Conservation (phyloP, 1,140 invertebrate species). For the Hylaeus volcanicus region DNA sequence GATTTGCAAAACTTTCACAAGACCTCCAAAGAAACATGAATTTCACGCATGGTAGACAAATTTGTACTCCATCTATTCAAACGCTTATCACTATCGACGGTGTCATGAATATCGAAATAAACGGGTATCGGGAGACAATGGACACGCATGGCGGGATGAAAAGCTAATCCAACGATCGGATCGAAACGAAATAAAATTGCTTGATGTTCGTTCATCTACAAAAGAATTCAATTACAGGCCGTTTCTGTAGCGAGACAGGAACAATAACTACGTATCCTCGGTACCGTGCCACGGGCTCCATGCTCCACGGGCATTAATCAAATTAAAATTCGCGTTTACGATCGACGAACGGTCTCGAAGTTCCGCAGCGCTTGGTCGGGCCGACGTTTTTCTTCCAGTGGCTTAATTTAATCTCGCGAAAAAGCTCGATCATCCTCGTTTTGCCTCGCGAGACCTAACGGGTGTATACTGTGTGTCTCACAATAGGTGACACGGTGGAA, state of each 20-base stretch:
- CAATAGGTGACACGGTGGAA: too few species aligned
- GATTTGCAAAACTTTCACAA: too few species aligned
- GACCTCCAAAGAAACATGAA: too few species aligned
- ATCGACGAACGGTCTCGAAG: constrained; percentile 13
- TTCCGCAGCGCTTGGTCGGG: not conserved
- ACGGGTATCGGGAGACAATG: not conserved
- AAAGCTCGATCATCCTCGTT: not conserved
- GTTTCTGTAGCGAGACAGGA: not conserved
- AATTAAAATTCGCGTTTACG: constrained; percentile 31
- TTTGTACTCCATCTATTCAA: not conserved
- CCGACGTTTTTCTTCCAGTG: not conserved
- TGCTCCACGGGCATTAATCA: constrained; percentile 24
- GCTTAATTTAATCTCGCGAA: not conserved
- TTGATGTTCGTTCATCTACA: not conserved
- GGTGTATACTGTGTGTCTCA: too few species aligned
- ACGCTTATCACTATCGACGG: not conserved
- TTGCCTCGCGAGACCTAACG: too few species aligned
- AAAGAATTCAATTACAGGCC: constrained; percentile 20
- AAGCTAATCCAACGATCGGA: constrained; percentile 14
- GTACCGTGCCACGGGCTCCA: not conserved
- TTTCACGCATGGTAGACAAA: too few species aligned
- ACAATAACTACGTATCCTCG: constrained; percentile 7
- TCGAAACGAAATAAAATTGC: constrained; percentile 14
- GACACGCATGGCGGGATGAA: not conserved
- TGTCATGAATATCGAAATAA: constrained; percentile 13